Base-by-base conservation (phyloP, 2,888 invertebrate genomes). In the Lasioglossum zephyrum region DNA sequence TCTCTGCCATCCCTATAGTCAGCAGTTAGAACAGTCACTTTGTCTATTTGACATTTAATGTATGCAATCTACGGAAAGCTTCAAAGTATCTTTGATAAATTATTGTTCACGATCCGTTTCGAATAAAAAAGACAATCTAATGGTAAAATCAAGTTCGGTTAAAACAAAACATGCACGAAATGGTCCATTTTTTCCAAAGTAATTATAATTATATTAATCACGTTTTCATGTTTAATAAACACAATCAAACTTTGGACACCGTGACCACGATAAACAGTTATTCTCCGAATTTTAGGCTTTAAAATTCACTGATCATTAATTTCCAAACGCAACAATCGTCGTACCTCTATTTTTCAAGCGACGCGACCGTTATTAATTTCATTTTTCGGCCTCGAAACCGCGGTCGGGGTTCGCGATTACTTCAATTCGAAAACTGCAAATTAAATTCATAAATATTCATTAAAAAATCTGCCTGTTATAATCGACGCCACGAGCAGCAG, bases 401-500 rank as follows among this genome's bases (percentile, higher is more conserved):
- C 22, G 41, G 18, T 49, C 36, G 49, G 81, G n/a, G n/a, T 31
- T 31, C 41, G 73, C 81, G 49, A 79, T 79, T 72, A 60, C 63
- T 53, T 72, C 82, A 73, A 83, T 83, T 69, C 83, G 83, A 66
- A 82, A 82, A 69, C 73, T 39, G 77, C 57, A 60, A 74, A 79
- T 79, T 70, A 79, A 75, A 79, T 83, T 83, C 84, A 85, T 79
- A 85, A 83, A 85, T 85, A 85, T 85, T 85, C 79, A 85, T 79
- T 75, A 73, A 83, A 85, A 63, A 49, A 79, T 18, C 60, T 41
- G 39, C 11, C 39, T 26, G 79, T 79, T 79, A 79, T 74, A 79
- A 84, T 82, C 77, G 83, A 47, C 66, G 26, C 57, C 44, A n/a
- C 6, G 66, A 53, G 8, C 44, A 49, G 49, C 73, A 73, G 53